Percentiles rank a stretch among this genome's conserved stretches.
These are phyloP conservation scores for Calephelis perditalis DNA, from an alignment of 2,888 invertebrate genomes.

Conservation along the genomic window DNA sequence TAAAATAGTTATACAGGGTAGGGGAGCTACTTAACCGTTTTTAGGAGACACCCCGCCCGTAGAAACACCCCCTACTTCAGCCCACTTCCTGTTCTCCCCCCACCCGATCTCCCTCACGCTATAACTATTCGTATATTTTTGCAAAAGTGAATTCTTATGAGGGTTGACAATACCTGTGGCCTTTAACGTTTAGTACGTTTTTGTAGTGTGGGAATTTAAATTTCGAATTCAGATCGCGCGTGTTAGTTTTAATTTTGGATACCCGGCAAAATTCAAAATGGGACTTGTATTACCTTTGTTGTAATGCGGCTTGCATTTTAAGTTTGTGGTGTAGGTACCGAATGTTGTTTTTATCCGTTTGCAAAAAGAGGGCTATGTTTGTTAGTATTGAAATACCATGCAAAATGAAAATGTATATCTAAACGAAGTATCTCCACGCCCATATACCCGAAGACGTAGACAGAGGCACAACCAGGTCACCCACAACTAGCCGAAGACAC, in stretches of 20 bases:
- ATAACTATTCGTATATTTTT: slow-evolving; percentile 76
- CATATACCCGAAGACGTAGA: no score
- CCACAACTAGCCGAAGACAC: no score
- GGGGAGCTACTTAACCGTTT: slow-evolving; percentile 78
- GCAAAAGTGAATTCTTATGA: slow-evolving; percentile 69
- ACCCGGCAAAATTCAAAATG: slow-evolving; percentile 37
- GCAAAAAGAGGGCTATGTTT: no score
- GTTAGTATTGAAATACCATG: no score
- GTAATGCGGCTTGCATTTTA: slow-evolving; percentile 43
- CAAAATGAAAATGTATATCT: no score
- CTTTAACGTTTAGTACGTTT: slow-evolving; percentile 58
- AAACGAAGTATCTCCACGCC: no score
- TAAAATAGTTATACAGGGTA: slow-evolving; percentile 77
- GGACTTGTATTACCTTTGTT: slow-evolving; percentile 52
- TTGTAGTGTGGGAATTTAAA: slow-evolving; percentile 54
- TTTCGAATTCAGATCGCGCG: slow-evolving; percentile 69
- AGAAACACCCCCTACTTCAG: slow-evolving; percentile 65
- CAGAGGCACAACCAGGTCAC: no score
- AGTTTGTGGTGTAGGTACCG: slow-evolving; percentile 1
- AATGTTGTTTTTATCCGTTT: no score
- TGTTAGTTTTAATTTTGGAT: slow-evolving; percentile 73
- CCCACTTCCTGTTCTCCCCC: slow-evolving; percentile 67
- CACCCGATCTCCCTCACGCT: slow-evolving; percentile 45
- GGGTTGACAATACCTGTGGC: slow-evolving; percentile 70
- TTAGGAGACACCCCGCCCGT: slow-evolving; percentile 74